Evolutionary conservation across 2,888 invertebrate species (phyloP).

Genomic region (Apamea epomidion): DNA sequence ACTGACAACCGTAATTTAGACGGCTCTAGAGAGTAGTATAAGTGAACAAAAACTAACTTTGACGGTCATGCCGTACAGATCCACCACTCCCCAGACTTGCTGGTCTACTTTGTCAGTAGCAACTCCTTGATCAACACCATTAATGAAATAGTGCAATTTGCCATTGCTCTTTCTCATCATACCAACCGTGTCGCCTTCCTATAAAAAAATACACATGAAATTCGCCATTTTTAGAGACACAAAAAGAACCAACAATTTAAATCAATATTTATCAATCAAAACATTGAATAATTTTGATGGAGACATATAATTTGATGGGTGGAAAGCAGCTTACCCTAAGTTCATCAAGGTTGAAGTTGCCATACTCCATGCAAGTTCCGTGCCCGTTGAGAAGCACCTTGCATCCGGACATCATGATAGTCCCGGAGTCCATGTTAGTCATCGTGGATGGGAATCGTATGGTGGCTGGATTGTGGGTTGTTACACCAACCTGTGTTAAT

Average conservation of each 20-base stretch:
- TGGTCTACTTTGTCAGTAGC: conserved; percentile 95
- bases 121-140: conserved; percentile 97
- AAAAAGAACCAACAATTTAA: neutral
- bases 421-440: conserved; percentile 98
- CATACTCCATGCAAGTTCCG: conserved; percentile 97
- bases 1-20: neutral
- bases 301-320: too few relatives aligned
- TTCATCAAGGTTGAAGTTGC: conserved; percentile 97
- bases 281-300: neutral
- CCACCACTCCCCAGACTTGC: conserved; percentile 98
- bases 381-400: conserved; percentile 99
- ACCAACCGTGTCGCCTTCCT: conserved; percentile 98
- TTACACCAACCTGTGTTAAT: conserved; percentile 94
- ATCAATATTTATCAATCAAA: neutral
- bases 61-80: conserved; percentile 98
- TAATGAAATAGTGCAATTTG: conserved; percentile 97
- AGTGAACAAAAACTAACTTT: conserved; percentile 74
- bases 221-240: neutral
- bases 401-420: conserved; percentile 99
- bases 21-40: neutral
- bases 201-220: conserved; percentile 49
- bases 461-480: conserved; percentile 97
- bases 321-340: conserved; percentile 90
- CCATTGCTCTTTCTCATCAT: conserved; percentile 96
- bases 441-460: conserved; percentile 98